Conservation (phyloP, 2,797 vertebrate species). For the Catharus ustulatus region DNA sequence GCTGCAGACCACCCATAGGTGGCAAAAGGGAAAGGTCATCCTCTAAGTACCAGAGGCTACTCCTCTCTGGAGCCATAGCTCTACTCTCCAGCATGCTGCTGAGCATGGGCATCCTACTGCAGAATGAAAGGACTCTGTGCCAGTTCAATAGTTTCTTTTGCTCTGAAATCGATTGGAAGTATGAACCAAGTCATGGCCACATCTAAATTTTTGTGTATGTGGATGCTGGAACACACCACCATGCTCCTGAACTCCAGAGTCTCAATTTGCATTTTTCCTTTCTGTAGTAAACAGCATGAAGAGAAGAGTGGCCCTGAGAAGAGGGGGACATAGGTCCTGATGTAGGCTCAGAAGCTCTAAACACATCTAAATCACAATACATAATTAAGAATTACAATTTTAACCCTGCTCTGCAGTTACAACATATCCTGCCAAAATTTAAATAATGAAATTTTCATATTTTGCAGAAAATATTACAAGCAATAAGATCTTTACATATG, state of each 20-base stretch:
- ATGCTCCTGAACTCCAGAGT: neutral
- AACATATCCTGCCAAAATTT: neutral
- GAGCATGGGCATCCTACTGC: neutral
- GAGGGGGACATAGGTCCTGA: neutral
- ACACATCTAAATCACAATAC: neutral
- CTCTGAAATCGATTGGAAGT: neutral
- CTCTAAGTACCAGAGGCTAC: neutral
- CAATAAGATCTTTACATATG: neutral
- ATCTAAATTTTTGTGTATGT: neutral
- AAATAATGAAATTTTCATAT: neutral
- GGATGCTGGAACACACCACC: neutral
- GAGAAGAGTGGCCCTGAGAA: neutral
- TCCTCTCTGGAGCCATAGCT: neutral
- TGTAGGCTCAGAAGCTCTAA: neutral
- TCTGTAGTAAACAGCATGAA: neutral
- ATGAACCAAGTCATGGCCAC: neutral
- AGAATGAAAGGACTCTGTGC: neutral
- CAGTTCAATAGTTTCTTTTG: neutral
- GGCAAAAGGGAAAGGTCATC: neutral
- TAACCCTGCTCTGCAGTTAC: neutral
- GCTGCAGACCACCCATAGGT: neutral
- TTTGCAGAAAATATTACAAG: neutral
- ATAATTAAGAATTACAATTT: neutral
- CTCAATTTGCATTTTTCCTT: neutral
- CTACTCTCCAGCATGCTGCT: neutral